phyloP scores from a whole-genome alignment of 1,140 invertebrate species.

The Papilio helenus region DNA sequence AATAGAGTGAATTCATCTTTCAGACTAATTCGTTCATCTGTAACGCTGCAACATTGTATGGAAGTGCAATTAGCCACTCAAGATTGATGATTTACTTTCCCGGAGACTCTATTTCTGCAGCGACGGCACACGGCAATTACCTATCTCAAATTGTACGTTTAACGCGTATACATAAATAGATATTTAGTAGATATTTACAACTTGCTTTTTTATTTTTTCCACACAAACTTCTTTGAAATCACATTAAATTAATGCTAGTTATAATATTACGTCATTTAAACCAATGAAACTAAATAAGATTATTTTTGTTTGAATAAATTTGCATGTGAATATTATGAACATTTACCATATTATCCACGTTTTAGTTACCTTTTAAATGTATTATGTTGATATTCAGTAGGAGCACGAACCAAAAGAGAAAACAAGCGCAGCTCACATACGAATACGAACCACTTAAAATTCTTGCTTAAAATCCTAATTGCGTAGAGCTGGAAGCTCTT shows the following conservation, averaged over 20 bases:
- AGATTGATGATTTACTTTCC: constrained; percentile 17
- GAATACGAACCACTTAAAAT: constrained; percentile 62
- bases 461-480: constrained; percentile 58
- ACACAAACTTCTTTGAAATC: too few species aligned
- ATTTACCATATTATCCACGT: not conserved
- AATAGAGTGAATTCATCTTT: constrained; percentile 16
- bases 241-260: not conserved
- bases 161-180: not conserved
- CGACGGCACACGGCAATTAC: not conserved
- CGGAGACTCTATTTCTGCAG: constrained; percentile 10
- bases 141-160: constrained; percentile 14
- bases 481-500: constrained; percentile 45
- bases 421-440: constrained; percentile 57
- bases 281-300: not conserved
- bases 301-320: not conserved
- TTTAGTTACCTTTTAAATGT: constrained; percentile 53
- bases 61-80: constrained; percentile 27
- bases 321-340: not conserved
- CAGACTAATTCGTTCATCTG: constrained; percentile 21
- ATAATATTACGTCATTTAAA: not conserved
- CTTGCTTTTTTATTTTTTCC: too few species aligned
- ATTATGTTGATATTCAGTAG: constrained; percentile 47
- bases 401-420: constrained; percentile 42
- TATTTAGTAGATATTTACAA: too few species aligned
- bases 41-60: constrained; percentile 31